Base-by-base conservation (phyloP, 1,140 invertebrate genomes). In the Temnothorax nylanderi region DNA sequence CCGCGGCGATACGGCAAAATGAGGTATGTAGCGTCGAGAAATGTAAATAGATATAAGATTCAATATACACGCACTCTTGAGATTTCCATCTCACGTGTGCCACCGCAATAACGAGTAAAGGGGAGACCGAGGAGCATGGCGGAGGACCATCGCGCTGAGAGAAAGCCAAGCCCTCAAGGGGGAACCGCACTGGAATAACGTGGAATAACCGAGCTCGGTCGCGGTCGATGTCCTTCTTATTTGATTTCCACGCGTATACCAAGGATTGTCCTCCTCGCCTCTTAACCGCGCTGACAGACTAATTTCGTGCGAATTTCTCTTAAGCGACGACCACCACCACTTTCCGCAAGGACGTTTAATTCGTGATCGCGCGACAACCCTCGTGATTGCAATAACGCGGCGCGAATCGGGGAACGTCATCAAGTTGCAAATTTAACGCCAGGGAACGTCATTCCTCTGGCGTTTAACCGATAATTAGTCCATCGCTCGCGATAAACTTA, bases 381-480 rank as follows among this genome's bases (percentile, higher is more conserved):
- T 5, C 26, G 41, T 16, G 76, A 80, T 49, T 67, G n/a, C n/a
- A 44, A 65, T 34, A 47, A 11, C 71, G 32, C 11, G 21, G 6
- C 10, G 11, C 56, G 1, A 56, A 26, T 69, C 62, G 16, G 8
- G 7, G 26, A 21, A 16, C 21, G 16, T 16, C 10, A 5, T 8
- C 56, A 41, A 13, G 5, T 32, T 67, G 34, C 32, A 16, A 51
- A 67, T 1, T 80, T 69, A 11, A 69, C 18, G 18, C 7, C 34
- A 13, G 13, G 3, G 18, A 74, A 34, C 8, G 71, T 74, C 49
- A 16, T 7, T 26, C 18, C 5, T 11, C 41, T 16, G 18, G 7
- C 44, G 32, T 26, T 37, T 41, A 54, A 58, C 18, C 65, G 78
- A 81, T 81, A 81, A 81, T 81, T 81, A 81, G 54, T 13, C 4